Percentiles rank a stretch among this genome's conserved stretches.
Conservation (phyloP, 2,797 vertebrate genomes). For the Tragopan temminckii region DNA sequence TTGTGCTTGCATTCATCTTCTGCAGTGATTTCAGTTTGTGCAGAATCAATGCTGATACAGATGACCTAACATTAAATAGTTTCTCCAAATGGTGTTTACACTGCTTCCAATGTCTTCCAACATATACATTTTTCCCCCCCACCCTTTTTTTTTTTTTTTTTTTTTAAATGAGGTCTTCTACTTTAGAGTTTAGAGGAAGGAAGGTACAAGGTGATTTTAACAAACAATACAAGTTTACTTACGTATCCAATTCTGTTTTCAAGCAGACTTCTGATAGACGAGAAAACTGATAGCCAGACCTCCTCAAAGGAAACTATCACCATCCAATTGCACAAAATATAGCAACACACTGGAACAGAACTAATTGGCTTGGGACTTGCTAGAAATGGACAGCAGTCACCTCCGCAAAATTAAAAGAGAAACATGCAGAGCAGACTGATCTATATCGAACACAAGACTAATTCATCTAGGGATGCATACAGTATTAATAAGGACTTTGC, state of each 20-base stretch:
- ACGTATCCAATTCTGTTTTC: not conserved
- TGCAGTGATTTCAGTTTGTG: not conserved
- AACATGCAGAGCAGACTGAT: not conserved
- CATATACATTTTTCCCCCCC: rapidly evolving
- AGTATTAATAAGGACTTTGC: not conserved
- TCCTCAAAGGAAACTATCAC: not conserved
- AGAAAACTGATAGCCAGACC: not conserved
- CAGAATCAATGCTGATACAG: not conserved
- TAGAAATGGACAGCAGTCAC: not conserved
- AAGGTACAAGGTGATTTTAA: not conserved
- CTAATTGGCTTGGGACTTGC: not conserved
- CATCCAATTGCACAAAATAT: not conserved
- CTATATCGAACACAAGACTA: not conserved
- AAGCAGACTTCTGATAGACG: not conserved
- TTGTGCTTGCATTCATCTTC: not conserved
- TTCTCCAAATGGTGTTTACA: not conserved
- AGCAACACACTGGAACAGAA: not conserved
- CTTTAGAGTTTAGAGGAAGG: not conserved
- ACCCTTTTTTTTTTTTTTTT: not conserved
- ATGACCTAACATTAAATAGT: not conserved
- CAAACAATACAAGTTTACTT: not conserved
- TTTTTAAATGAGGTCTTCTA: not conserved
- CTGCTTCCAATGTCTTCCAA: not conserved
- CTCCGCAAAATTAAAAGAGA: conserved; percentile 1
- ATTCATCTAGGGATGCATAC: not conserved